Evolutionary conservation across 2,888 invertebrate species (phyloP).

Genomic region (Tuta absoluta): DNA sequence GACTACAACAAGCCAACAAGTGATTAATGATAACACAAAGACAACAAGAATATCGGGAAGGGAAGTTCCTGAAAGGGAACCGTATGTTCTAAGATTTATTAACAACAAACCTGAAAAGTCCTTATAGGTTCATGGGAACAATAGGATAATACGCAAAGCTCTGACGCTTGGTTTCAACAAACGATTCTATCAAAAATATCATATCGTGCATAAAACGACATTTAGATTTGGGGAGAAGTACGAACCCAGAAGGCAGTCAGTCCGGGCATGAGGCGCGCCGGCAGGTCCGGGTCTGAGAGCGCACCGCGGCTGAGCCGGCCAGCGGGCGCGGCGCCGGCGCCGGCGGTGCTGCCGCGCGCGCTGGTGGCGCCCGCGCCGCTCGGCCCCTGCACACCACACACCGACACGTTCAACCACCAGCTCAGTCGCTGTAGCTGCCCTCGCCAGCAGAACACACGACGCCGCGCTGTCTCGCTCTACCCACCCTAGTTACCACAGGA

Average conservation of each 20-base stretch:
- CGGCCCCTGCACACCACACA: conserved; percentile 52
- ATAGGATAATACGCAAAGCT: neutral
- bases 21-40: neutral
- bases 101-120: neutral
- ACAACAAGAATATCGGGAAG: neutral
- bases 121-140: neutral
- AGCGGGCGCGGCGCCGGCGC: conserved; percentile 51
- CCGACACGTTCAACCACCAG: conserved; percentile 24
- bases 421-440: conserved; percentile 23
- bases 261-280: conserved; percentile 64
- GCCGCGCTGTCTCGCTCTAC: neutral
- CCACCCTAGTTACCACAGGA: neutral
- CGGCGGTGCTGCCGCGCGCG: conserved; percentile 51
- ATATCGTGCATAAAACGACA: neutral
- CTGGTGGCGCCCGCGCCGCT: conserved; percentile 44
- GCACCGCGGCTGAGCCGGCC: conserved; percentile 67
- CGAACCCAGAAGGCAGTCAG: conserved; percentile 73
- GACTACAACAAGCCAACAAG: neutral
- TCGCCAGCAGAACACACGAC: conserved; percentile 12
- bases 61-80: neutral
- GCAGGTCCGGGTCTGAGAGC: conserved; percentile 72
- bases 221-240: conserved; percentile 37
- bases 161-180: neutral
- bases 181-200: neutral
- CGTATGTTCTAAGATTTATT: neutral